Evolutionary conservation across 2,888 invertebrate species (phyloP), one percentile per base, ranked within the genome.

Genomic region (Ophonus ardosiacus): DNA sequence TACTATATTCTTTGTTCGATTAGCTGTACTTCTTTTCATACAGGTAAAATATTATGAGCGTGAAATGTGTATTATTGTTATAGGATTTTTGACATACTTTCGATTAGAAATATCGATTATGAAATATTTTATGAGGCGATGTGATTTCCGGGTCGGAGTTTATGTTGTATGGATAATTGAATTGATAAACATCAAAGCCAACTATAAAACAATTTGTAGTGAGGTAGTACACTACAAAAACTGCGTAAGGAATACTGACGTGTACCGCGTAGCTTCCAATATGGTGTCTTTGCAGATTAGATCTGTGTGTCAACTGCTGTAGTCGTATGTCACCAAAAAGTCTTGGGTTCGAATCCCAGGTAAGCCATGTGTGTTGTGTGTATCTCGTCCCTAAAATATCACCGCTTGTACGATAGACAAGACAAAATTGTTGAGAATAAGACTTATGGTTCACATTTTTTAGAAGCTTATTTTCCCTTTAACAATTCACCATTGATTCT

Each of bases 31-130:
- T 51, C 13, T 13, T 13, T 51, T 13, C 43, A 10, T 56, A 56
- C 43, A 5, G 43, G 10, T 51, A 13, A 51, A 10, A 13, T 51
- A 51, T 63, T 10, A 63, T 63, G 13, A 38, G 82, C 82, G 82
- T 71, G 71, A 82, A 82, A 82, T 71, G 15, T 61, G 13, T 68
- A 51, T 65, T 63, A 63, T 31, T 82, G 40, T 82, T 43, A 18
- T 71, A 7, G 38, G 7, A 21, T 71, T 82, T 82, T 82, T 82
- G n/a, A 24, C 71, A 71, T 59, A 31, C 24, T 31, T 82, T 82
- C 71, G 21, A 82, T 82, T 68, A 56, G 38, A 31, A 82, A 71
- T 71, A 82, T 82, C 57, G 82, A 82, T 81, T 81, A 21, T 38
- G 68, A 82, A 71, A 71, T 57, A 56, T 10, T 43, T 76, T 43